phyloP scores from a whole-genome alignment of 2,888 invertebrate species.

The Nebria brevicollis region DNA sequence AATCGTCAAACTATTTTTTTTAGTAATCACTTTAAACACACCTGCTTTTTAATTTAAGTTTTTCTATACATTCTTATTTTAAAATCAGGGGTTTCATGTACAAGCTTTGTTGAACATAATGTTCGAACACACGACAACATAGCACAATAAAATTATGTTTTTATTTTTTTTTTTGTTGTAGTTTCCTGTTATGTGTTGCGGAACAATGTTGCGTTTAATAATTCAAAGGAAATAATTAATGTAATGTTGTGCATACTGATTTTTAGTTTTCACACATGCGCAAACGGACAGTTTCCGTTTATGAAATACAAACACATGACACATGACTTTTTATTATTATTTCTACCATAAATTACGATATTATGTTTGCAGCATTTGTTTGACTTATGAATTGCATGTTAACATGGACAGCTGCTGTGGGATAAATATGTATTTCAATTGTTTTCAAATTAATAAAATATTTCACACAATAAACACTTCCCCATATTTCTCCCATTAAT shows the following conservation, averaged over 20 bases:
- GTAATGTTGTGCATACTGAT: constrained; percentile 21
- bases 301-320: neutral
- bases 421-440: neutral
- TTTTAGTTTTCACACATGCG: neutral
- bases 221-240: constrained; percentile 23
- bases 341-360: neutral
- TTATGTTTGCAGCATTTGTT: neutral
- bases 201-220: constrained; percentile 21
- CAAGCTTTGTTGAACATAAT: neutral
- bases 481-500: no score
- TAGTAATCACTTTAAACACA: no score
- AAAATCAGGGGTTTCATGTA: neutral
- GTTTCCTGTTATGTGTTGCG: constrained; percentile 11
- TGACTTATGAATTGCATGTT: neutral
- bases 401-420: neutral
- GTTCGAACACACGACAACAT: constrained; percentile 6
- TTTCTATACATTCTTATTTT: neutral
- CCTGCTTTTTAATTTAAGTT: no score
- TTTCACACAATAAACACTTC: neutral
- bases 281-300: neutral
- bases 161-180: neutral
- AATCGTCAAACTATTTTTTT: no score
- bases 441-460: neutral
- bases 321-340: neutral
- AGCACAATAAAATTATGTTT: constrained; percentile 1